A percentile compares a stretch with the other conserved stretches of the same genome.
Evolutionary conservation across 2,797 vertebrate species (phyloP).

Genomic region (Distichodus sexfasciatus): DNA sequence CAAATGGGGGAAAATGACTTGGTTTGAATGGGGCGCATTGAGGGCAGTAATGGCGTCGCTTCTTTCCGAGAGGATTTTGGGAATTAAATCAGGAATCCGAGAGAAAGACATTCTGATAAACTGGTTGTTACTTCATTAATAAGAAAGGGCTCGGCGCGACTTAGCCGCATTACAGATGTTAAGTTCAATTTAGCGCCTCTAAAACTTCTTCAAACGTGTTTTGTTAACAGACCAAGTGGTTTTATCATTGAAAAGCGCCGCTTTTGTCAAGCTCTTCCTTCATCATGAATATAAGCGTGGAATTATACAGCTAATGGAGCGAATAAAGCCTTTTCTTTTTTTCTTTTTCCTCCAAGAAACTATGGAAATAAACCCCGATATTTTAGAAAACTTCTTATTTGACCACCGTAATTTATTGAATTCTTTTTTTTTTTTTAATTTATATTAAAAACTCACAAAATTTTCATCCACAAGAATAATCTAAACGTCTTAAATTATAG

Average conservation of each 20-base stretch:
- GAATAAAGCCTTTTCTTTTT: no score
- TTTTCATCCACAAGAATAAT: no score
- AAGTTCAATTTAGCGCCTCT: slow-evolving; percentile 74
- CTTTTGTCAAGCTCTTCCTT: no score
- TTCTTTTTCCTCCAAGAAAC: no score
- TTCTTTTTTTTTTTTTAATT: not conserved
- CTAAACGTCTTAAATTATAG: no score
- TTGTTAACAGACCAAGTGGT: slow-evolving; percentile 59
- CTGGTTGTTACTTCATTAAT: slow-evolving; percentile 86
- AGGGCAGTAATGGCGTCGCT: slow-evolving; percentile 81
- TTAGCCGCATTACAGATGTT: slow-evolving; percentile 76
- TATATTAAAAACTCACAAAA: no score
- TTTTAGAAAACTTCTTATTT: no score
- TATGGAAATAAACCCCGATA: no score
- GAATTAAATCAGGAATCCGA: slow-evolving; percentile 52
- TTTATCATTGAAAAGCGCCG: not conserved
- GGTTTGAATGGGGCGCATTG: slow-evolving; percentile 76
- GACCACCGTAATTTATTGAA: no score
- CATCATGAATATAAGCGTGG: no score
- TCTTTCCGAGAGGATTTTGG: slow-evolving; percentile 61
- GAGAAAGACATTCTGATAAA: slow-evolving; percentile 77
- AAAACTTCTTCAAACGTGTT: slow-evolving; percentile 71
- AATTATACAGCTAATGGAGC: no score
- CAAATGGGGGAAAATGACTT: slow-evolving; percentile 78
- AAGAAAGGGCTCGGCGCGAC: slow-evolving; percentile 71